Evolutionary conservation across 1,140 invertebrate species (phyloP).

Genomic region (Stegodyphus dumicola): DNA sequence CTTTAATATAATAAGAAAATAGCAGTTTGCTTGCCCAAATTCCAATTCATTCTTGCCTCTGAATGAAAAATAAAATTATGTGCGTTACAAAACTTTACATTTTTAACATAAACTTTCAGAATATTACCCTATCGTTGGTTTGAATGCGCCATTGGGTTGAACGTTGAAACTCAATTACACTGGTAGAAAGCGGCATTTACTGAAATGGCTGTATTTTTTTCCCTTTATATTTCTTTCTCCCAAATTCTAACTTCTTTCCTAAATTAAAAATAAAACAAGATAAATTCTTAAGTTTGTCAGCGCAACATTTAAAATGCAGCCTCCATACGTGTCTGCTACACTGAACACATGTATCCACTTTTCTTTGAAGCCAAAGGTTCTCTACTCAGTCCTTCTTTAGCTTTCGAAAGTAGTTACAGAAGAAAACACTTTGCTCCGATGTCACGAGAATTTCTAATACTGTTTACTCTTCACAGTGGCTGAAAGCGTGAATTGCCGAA

Average conservation of each 20-base stretch:
- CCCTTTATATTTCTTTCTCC: slow-evolving; percentile 17
- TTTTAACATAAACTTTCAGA: too few species aligned
- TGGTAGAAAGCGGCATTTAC: slow-evolving; percentile 4
- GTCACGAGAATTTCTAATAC: slow-evolving; percentile 27
- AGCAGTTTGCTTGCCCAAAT: too few species aligned
- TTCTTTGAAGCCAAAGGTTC: slow-evolving; percentile 16
- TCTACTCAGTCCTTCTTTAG: not conserved
- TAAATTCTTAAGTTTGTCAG: slow-evolving; percentile 13
- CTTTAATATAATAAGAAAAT: too few species aligned
- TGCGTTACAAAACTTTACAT: too few species aligned
- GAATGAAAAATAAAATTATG: too few species aligned
- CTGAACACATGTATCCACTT: slow-evolving; percentile 52
- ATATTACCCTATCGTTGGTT: not conserved
- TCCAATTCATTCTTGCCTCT: too few species aligned
- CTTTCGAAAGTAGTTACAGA: slow-evolving; percentile 12
- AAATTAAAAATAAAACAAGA: slow-evolving; percentile 33
- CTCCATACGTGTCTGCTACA: slow-evolving; percentile 4
- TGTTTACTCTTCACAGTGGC: slow-evolving; percentile 5
- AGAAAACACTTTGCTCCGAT: slow-evolving; percentile 48
- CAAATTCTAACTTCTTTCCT: slow-evolving; percentile 21
- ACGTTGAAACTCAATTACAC: slow-evolving; percentile 53
- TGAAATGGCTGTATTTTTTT: too few species aligned
- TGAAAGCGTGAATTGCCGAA: not conserved
- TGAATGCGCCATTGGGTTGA: slow-evolving; percentile 45
- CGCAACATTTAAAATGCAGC: slow-evolving; percentile 20